Evolutionary conservation across 2,888 invertebrate genomes (phyloP).

Genomic region (Leptura quadrifasciata): DNA sequence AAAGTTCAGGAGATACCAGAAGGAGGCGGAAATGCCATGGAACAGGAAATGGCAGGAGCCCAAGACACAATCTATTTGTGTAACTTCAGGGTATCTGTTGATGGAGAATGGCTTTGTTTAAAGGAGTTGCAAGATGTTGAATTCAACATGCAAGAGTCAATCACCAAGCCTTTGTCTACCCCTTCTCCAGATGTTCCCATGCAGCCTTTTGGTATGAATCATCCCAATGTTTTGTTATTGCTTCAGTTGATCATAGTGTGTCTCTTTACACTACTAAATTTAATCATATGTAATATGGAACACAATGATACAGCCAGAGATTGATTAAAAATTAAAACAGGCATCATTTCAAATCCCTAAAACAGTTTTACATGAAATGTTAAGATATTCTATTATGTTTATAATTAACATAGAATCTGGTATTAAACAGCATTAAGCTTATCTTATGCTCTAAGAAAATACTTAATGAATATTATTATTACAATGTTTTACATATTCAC

Average conservation of each 20-base stretch:
- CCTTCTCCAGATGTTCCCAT: slow-evolving; percentile 79
- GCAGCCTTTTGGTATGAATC: slow-evolving; percentile 74
- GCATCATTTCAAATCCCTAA: no score
- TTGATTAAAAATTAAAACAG: no score
- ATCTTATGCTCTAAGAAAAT: no score
- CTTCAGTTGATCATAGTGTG: neutral
- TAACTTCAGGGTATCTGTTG: slow-evolving; percentile 97
- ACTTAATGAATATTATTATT: no score
- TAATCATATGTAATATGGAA: no score
- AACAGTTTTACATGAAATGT: no score
- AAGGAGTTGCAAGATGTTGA: slow-evolving; percentile 96
- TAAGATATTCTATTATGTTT: no score
- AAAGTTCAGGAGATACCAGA: slow-evolving; percentile 72
- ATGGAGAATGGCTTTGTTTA: slow-evolving; percentile 97
- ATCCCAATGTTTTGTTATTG: neutral
- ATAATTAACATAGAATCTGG: no score
- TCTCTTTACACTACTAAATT: no score
- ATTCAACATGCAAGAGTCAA: slow-evolving; percentile 83
- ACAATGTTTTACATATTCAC: no score
- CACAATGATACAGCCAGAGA: no score
- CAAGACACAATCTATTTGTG: slow-evolving; percentile 98
- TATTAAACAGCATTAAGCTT: no score
- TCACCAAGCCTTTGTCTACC: slow-evolving; percentile 79
- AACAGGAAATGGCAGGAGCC: slow-evolving; percentile 87
- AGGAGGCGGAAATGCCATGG: slow-evolving; percentile 70